Percentiles rank a stretch among this genome's conserved stretches.
phyloP scores from a whole-genome alignment of 2,888 invertebrate species.

The Amblyjoppa fuscipennis region DNA sequence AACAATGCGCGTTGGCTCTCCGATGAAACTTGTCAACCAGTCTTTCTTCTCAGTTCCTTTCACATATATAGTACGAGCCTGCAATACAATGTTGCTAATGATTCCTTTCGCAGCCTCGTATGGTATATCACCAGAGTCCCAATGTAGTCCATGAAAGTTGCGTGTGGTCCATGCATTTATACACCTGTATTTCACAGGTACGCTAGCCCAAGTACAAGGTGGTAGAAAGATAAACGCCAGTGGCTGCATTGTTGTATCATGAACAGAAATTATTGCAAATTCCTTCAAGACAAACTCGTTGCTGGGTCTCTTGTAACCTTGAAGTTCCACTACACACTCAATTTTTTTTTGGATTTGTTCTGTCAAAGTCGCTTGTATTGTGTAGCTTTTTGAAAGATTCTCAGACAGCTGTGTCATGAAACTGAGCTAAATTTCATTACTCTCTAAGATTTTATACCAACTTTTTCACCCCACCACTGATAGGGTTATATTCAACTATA shows the following conservation, averaged over 20 bases:
- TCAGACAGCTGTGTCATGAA: not conserved
- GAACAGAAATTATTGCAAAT: constrained; percentile 32
- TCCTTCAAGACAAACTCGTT: constrained; percentile 55
- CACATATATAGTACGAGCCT: constrained; percentile 16
- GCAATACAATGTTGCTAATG: not conserved
- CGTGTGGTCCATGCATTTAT: constrained; percentile 19
- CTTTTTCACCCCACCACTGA: not conserved
- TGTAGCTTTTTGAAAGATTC: not conserved
- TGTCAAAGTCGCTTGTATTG: not conserved
- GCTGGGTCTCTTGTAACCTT: constrained; percentile 42
- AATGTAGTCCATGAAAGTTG: constrained; percentile 20
- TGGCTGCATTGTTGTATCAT: not conserved
- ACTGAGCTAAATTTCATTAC: not conserved
- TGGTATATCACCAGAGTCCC: constrained; percentile 16
- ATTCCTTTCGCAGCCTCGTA: constrained; percentile 10
- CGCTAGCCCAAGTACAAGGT: constrained; percentile 17
- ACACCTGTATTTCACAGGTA: constrained; percentile 20
- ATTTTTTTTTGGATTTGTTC: not conserved
- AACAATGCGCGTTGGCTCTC: not conserved
- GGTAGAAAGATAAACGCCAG: constrained; percentile 31
- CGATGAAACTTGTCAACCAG: not conserved
- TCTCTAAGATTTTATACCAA: constrained; percentile 12
- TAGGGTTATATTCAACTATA: not conserved
- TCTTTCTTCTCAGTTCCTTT: constrained; percentile 27
- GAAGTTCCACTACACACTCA: constrained; percentile 39